phyloP scores from a whole-genome alignment of 2,888 invertebrate species.

The Serripes groenlandicus region DNA sequence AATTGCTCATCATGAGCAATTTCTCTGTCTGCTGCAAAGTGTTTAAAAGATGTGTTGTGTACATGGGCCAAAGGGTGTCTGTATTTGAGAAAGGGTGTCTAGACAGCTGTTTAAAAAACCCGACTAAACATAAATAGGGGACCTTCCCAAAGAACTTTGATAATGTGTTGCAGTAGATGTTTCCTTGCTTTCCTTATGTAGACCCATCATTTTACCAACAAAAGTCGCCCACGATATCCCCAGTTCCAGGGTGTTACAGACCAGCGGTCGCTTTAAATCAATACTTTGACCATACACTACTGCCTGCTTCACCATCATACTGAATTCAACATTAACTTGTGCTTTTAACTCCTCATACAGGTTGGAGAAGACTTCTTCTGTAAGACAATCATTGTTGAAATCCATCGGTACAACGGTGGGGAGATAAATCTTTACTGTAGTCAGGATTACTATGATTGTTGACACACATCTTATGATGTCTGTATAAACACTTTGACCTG shows the following conservation, averaged over 20 bases:
- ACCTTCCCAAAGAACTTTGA: too few species aligned
- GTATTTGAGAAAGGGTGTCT: neutral
- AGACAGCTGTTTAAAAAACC: too few species aligned
- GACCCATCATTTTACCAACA: constrained; percentile 50
- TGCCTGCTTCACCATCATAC: constrained; percentile 5
- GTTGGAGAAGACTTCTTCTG: neutral
- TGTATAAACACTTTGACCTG: constrained; percentile 64
- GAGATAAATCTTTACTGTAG: constrained; percentile 47
- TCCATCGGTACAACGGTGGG: constrained; percentile 48
- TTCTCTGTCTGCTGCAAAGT: constrained; percentile 2
- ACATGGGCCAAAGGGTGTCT: neutral
- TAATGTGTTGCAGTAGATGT: too few species aligned
- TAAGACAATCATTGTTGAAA: neutral
- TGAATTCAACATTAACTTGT: too few species aligned
- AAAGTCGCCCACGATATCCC: constrained; percentile 66
- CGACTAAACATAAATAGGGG: too few species aligned
- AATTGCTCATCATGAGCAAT: neutral
- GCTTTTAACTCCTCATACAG: neutral
- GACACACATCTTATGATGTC: constrained; percentile 62
- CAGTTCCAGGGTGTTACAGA: constrained; percentile 67
- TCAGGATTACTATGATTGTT: constrained; percentile 63
- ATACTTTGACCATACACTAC: constrained; percentile 41
- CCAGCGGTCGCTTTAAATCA: constrained; percentile 56
- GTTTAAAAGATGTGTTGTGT: neutral
- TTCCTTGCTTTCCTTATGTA: constrained; percentile 13